phyloP scores from a whole-genome alignment of 2,888 invertebrate species.

The Lasioglossum pauxillum region DNA sequence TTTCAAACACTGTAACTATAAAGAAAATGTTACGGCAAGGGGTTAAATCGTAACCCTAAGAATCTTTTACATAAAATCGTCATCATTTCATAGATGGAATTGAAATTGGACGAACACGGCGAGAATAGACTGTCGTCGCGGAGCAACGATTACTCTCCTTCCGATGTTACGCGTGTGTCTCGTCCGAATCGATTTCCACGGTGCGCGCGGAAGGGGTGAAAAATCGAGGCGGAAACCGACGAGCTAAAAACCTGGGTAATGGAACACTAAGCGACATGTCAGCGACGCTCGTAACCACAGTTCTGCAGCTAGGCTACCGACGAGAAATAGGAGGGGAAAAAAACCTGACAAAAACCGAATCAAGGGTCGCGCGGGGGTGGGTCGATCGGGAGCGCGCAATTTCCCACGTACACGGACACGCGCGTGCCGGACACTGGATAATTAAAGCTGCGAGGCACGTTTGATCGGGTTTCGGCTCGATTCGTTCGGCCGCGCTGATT shows the following conservation, averaged over 20 bases:
- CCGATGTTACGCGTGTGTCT: neutral
- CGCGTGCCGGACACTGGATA: conserved; percentile 60
- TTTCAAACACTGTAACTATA: too few relatives aligned
- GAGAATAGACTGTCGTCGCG: neutral
- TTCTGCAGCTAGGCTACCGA: conserved; percentile 39
- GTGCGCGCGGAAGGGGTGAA: neutral
- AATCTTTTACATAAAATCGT: too few relatives aligned
- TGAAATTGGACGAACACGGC: too few relatives aligned
- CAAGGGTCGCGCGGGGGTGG: conserved; percentile 5
- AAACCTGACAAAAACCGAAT: conserved; percentile 52
- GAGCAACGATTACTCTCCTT: neutral
- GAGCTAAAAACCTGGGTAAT: conserved; percentile 39
- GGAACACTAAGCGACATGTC: conserved; percentile 61
- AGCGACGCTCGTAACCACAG: conserved; percentile 45
- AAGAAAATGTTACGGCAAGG: too few relatives aligned
- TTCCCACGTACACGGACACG: conserved; percentile 39
- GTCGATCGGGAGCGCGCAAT: conserved; percentile 39
- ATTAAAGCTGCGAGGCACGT: conserved; percentile 74
- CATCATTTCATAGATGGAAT: too few relatives aligned
- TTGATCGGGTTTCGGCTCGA: conserved; percentile 70
- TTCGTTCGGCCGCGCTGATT: conserved; percentile 67
- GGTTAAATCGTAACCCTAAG: too few relatives aligned
- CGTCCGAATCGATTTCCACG: conserved; percentile 5
- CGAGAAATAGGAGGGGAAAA: neutral
- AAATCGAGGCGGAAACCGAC: conserved; percentile 3